phyloP scores from a whole-genome alignment of 2,797 vertebrate species.

The Orientallactaga sibirica region DNA sequence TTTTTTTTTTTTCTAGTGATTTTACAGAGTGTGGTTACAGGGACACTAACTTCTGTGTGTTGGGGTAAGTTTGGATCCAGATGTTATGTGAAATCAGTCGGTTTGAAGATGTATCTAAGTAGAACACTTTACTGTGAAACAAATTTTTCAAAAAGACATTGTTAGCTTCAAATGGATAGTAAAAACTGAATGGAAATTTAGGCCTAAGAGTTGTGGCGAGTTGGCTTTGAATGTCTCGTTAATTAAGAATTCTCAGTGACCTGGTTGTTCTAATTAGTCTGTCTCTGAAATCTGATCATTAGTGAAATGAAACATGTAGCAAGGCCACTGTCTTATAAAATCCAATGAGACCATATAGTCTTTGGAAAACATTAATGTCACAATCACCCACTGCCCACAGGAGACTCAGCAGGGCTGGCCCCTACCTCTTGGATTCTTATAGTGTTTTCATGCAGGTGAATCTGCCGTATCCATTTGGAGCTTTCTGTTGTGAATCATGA shows the following conservation, averaged over 20 bases:
- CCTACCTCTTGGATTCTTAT: not conserved
- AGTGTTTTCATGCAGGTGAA: not conserved
- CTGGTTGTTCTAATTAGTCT: slow-evolving; percentile 36
- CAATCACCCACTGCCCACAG: not conserved
- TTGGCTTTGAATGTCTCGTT: not conserved
- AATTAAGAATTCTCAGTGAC: slow-evolving; percentile 17
- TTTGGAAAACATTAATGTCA: not conserved
- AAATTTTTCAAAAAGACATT: slow-evolving; percentile 66
- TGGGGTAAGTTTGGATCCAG: not conserved
- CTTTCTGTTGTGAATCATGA: not conserved
- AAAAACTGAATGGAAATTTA: slow-evolving; percentile 61
- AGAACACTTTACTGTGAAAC: slow-evolving; percentile 27
- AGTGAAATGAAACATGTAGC: slow-evolving; percentile 57
- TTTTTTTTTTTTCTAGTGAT: not conserved
- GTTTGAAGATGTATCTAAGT: slow-evolving; percentile 50
- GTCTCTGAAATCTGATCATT: slow-evolving; percentile 60
- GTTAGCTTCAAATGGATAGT: slow-evolving; percentile 40
- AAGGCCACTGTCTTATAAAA: slow-evolving; percentile 39
- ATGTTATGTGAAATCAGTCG: not conserved
- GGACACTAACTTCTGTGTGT: not conserved
- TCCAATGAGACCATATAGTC: not conserved
- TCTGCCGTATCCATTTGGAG: not conserved
- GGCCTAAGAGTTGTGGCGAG: not conserved
- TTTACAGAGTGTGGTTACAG: not conserved
- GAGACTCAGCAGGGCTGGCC: not conserved